A percentile compares a stretch with the other conserved stretches of the same genome.
Conservation (phyloP, 2,797 vertebrate species). For the Girardinus metallicus region DNA sequence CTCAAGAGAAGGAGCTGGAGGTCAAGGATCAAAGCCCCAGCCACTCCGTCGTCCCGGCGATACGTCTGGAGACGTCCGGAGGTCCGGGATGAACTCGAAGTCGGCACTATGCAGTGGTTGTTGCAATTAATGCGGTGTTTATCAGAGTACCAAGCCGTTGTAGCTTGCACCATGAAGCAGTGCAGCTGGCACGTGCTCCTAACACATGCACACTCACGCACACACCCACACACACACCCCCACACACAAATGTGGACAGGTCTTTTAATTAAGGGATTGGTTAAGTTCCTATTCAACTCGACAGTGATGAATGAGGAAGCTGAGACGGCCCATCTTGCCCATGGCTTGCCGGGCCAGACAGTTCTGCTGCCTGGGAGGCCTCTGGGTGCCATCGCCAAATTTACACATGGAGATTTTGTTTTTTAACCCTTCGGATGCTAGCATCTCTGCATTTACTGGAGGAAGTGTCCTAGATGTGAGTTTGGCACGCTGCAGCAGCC, state of each 20-base stretch:
- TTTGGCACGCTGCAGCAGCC: slow-evolving; percentile 4
- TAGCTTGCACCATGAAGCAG: slow-evolving; percentile 53
- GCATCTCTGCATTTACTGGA: slow-evolving; percentile 13
- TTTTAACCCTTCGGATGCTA: slow-evolving; percentile 47
- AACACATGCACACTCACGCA: slow-evolving; percentile 20
- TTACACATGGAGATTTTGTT: slow-evolving; percentile 33
- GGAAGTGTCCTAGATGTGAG: slow-evolving; percentile 1
- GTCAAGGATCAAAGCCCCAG: slow-evolving; percentile 71
- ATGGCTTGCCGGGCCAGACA: slow-evolving; percentile 46
- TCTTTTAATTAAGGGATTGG: slow-evolving; percentile 81
- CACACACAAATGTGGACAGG: slow-evolving; percentile 51
- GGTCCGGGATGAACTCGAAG: slow-evolving; percentile 49
- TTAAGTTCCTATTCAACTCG: slow-evolving; percentile 78
- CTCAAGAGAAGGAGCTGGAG: slow-evolving; percentile 59
- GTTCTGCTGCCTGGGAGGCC: slow-evolving; percentile 52
- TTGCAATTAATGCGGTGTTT: slow-evolving; percentile 62
- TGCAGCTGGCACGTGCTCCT: slow-evolving; percentile 66
- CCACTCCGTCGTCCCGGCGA: slow-evolving; percentile 43
- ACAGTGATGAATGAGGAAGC: slow-evolving; percentile 75
- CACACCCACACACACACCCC: slow-evolving; percentile 24
- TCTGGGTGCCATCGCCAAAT: slow-evolving; percentile 50
- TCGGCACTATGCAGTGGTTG: slow-evolving; percentile 67
- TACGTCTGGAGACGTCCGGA: slow-evolving; percentile 52
- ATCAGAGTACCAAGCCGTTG: slow-evolving; percentile 48
- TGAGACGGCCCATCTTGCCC: slow-evolving; percentile 53